Base-by-base conservation (phyloP, 2,888 invertebrate species). In the Eupithecia inturbata region DNA sequence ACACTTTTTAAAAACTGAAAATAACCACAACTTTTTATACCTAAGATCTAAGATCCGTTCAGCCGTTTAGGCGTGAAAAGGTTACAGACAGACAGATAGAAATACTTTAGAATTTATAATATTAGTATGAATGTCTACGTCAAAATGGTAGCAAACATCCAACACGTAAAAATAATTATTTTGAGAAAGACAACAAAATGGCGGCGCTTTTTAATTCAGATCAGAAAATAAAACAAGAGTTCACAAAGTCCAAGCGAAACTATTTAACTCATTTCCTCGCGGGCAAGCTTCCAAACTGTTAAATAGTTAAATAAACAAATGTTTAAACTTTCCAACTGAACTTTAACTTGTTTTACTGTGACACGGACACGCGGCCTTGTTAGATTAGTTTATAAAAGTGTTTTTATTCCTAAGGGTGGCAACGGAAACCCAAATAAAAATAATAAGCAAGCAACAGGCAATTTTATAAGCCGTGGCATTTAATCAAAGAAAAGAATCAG, bases 241-340 rank as follows among this genome's bases (percentile, higher is more conserved):
- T 3, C 14, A 0, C n/a, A 3, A 64, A 64, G 33, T 64, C 64
- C 5, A 31, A 31, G 33, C 22, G n/a, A 12, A 64, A 64, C 64
- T 36, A 68, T 68, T 69, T 69, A 69, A 63, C 16, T 39, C 45
- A 45, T 63, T 45, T 69, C 41, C 60, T 62, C 60, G 39, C 1
- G 67, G 67, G 71, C 71, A 60, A n/a, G 41, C 31, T 45, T 67
- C 71, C 71, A 71, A 67, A 62, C 71, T 62, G 60, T 62, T 62
- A 67, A 71, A 71, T 71, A 62, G 45, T 28, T 67, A 67, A 67
- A 67, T 71, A 71, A 67, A 71, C 67, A 67, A 60, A 45, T 67
- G 62, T 62, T 62, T 31, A 28, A 71, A 71, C 67, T 70, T 70
- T 70, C 67, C 36, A 49, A 31, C 57, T 67, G 41, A 67, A 71